phyloP scores from a whole-genome alignment of 1,140 invertebrate genomes.

The Reticulitermes speratus region DNA sequence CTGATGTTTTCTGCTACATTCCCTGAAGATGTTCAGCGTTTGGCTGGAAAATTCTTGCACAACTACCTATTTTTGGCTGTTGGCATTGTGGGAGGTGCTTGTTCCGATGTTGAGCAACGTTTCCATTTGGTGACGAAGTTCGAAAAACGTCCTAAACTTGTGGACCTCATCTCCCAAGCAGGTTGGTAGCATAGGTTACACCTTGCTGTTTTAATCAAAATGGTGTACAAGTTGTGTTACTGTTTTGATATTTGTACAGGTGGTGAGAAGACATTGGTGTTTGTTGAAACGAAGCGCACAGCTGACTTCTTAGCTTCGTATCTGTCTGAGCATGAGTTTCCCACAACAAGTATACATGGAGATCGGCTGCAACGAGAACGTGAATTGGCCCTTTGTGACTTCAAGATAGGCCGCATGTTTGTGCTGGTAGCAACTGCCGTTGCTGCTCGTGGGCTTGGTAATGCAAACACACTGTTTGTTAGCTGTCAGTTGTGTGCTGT shows the following conservation, averaged over 20 bases:
- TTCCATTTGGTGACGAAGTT: slow-evolving; percentile 72
- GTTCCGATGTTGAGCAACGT: slow-evolving; percentile 82
- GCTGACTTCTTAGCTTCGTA: slow-evolving; percentile 85
- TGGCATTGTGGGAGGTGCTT: slow-evolving; percentile 87
- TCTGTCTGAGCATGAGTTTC: slow-evolving; percentile 66
- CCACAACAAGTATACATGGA: slow-evolving; percentile 89
- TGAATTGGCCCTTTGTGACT: slow-evolving; percentile 83
- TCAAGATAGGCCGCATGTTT: slow-evolving; percentile 68
- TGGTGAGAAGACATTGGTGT: slow-evolving; percentile 72
- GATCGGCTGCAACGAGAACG: slow-evolving; percentile 86
- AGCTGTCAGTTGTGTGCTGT: too few species aligned
- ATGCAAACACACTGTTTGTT: slow-evolving; percentile 33
- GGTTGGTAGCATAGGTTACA: slow-evolving; percentile 44
- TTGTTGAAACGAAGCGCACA: slow-evolving; percentile 85
- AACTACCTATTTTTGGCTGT: slow-evolving; percentile 84
- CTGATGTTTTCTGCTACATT: slow-evolving; percentile 95
- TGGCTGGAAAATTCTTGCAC: slow-evolving; percentile 72
- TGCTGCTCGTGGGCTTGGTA: slow-evolving; percentile 81
- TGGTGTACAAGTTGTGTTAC: neutral
- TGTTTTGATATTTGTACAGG: slow-evolving; percentile 39
- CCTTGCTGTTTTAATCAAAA: neutral
- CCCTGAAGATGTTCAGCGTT: slow-evolving; percentile 74
- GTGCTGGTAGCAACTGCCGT: slow-evolving; percentile 93
- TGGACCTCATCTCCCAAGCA: slow-evolving; percentile 64
- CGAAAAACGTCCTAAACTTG: slow-evolving; percentile 72